Conservation (phyloP, 2,113 vertebrate species). For the Okapia johnstoni region DNA sequence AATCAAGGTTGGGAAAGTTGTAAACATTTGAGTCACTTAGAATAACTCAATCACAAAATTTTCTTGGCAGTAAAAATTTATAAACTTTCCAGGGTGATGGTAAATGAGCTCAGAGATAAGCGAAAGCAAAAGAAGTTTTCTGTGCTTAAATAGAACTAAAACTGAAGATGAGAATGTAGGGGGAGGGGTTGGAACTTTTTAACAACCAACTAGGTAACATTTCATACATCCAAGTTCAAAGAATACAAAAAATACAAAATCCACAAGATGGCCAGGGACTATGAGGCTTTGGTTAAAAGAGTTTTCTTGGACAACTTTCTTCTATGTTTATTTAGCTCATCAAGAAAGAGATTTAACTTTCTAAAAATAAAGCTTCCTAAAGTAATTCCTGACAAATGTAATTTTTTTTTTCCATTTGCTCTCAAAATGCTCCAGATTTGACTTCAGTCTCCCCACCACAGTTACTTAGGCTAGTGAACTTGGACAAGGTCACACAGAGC, state of each 20-base stretch:
- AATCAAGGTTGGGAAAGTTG: slow-evolving; percentile 19
- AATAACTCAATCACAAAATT: neutral
- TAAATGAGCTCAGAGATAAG: neutral
- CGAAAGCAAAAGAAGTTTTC: neutral
- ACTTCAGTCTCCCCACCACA: neutral
- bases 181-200: neutral
- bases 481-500: neutral
- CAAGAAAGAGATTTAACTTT: neutral
- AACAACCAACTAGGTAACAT: neutral
- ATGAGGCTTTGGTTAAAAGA: neutral
- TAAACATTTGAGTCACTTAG: slow-evolving; percentile 32
- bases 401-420: neutral
- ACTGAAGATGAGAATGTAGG: neutral
- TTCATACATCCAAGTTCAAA: neutral
- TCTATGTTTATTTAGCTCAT: neutral
- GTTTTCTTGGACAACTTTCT: neutral
- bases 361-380: neutral
- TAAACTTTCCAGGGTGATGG: slow-evolving; percentile 51
- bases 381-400: neutral
- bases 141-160: slow-evolving; percentile 40
- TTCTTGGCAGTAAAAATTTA: slow-evolving; percentile 31
- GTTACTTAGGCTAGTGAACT: neutral
- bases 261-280: neutral
- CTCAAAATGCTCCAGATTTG: neutral
- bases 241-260: neutral